A percentile compares a stretch with the other conserved stretches of the same genome.
Conservation (phyloP, 2,113 vertebrate genomes). For the Takifugu bimaculatus region DNA sequence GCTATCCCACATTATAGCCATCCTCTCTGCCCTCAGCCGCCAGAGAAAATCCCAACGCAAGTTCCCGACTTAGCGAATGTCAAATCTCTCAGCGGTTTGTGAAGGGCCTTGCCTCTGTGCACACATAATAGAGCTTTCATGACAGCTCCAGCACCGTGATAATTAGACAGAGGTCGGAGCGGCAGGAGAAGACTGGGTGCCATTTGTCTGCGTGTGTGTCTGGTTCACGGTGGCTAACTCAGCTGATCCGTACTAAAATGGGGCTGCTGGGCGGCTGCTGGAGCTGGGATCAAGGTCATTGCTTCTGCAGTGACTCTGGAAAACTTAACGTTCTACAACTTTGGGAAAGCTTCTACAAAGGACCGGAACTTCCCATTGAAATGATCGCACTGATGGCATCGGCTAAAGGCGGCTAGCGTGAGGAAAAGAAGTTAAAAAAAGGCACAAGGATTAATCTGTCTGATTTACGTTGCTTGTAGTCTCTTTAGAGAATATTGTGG, state of each 20-base stretch:
- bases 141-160: constrained; percentile 33
- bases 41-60: constrained; percentile 30
- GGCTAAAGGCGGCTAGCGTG: not conserved
- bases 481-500: constrained; percentile 14
- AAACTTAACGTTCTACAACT: not conserved
- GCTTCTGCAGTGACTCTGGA: constrained; percentile 22
- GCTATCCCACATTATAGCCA: constrained; percentile 16
- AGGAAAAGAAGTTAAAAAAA: constrained; percentile 3
- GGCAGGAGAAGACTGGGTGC: constrained; percentile 11
- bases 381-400: no score
- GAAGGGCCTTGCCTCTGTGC: constrained; percentile 13
- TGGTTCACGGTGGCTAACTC: constrained; percentile 11
- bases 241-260: constrained; percentile 45
- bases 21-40: constrained; percentile 20
- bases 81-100: constrained; percentile 36
- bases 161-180: constrained; percentile 51
- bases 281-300: constrained; percentile 59
- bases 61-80: constrained; percentile 39
- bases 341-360: no score
- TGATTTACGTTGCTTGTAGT: constrained; percentile 22
- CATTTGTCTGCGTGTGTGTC: not conserved
- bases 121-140: constrained; percentile 36
- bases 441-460: not conserved
- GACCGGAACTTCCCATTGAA: no score
- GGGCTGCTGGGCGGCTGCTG: constrained; percentile 46